Percentiles rank a stretch among this genome's conserved stretches.
phyloP scores from a whole-genome alignment of 1,140 invertebrate genomes.

The Hestina assimilis region DNA sequence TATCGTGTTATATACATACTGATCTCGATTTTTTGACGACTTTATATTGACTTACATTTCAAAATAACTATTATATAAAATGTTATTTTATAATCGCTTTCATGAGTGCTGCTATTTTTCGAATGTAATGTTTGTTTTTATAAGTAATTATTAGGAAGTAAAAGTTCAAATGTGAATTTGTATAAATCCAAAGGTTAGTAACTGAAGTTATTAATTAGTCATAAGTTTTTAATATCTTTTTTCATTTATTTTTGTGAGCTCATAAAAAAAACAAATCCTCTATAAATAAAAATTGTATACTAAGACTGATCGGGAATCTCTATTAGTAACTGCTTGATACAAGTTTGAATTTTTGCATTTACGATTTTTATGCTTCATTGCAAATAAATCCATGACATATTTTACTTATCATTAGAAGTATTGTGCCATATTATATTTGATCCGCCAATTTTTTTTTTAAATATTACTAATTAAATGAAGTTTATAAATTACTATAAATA shows the following conservation, averaged over 20 bases:
- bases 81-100: neutral
- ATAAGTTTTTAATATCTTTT: neutral
- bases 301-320: slow-evolving; percentile 67
- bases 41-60: neutral
- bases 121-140: neutral
- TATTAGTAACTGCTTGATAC: slow-evolving; percentile 11
- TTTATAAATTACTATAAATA: neutral
- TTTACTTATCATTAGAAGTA: neutral
- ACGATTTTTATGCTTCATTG: no score
- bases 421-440: slow-evolving; percentile 45
- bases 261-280: no score
- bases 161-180: slow-evolving; percentile 46
- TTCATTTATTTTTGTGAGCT: neutral
- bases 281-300: no score
- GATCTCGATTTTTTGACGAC: slow-evolving; percentile 19
- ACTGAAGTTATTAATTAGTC: slow-evolving; percentile 16
- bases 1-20: slow-evolving; percentile 16
- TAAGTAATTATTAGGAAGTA: slow-evolving; percentile 11
- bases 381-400: slow-evolving; percentile 21
- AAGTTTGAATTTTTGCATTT: neutral
- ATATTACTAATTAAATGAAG: no score
- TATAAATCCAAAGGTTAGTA: slow-evolving; percentile 31
- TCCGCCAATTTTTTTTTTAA: neutral
- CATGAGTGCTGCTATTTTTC: slow-evolving; percentile 1
- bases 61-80: neutral